Conservation (phyloP, 2,888 invertebrate species). For the Tanaodytes sp. region DNA sequence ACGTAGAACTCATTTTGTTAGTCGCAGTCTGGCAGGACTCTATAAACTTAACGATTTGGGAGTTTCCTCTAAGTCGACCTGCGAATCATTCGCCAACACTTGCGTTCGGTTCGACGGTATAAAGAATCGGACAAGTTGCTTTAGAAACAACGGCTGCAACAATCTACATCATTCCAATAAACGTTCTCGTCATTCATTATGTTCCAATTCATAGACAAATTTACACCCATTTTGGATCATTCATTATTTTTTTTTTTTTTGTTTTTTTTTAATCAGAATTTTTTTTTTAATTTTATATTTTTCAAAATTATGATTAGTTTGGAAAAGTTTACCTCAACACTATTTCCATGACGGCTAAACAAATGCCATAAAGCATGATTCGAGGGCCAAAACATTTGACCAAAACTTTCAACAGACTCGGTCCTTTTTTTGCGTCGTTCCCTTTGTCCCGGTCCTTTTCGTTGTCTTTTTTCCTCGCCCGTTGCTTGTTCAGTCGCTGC, state of each 20-base stretch:
- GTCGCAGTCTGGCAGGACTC: slow-evolving; percentile 24
- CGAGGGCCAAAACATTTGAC: slow-evolving; percentile 78
- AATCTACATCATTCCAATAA: slow-evolving; percentile 73
- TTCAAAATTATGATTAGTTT: too few relatives aligned
- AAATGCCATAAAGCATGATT: slow-evolving; percentile 78
- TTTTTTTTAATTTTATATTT: too few relatives aligned
- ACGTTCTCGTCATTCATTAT: slow-evolving; percentile 19
- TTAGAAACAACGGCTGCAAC: slow-evolving; percentile 79
- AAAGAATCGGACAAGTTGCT: slow-evolving; percentile 77
- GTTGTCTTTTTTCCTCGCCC: slow-evolving; percentile 30
- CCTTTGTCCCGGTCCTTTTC: slow-evolving; percentile 32
- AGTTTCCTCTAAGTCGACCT: slow-evolving; percentile 35
- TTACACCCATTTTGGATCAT: too few relatives aligned
- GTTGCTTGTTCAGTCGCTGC: slow-evolving; percentile 57
- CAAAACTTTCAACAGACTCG: slow-evolving; percentile 78
- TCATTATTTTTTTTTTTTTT: too few relatives aligned
- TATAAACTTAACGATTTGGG: slow-evolving; percentile 51
- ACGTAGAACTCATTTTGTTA: slow-evolving; percentile 26
- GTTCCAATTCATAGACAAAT: too few relatives aligned
- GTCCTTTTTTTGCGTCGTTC: slow-evolving; percentile 67
- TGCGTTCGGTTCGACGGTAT: slow-evolving; percentile 65
- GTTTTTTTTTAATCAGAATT: too few relatives aligned
- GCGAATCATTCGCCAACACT: slow-evolving; percentile 51
- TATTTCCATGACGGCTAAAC: slow-evolving; percentile 78
- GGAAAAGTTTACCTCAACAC: slow-evolving; percentile 78